These are phyloP conservation scores for Neostethus bicornis DNA, from an alignment of 2,797 vertebrate species.

Conservation along the genomic window DNA sequence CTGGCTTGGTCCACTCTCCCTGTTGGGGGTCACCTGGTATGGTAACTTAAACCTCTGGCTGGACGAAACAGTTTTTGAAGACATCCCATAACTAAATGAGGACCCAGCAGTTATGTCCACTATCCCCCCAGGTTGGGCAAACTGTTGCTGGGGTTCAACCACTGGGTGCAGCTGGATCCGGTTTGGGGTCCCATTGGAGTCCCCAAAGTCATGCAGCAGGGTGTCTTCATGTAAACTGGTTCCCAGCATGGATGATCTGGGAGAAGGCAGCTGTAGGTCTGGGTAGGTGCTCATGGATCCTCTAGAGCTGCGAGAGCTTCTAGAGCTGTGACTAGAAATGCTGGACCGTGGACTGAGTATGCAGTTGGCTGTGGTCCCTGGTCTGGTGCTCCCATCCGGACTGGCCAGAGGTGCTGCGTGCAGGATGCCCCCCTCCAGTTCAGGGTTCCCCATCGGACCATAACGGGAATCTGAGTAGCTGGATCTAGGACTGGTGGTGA, in stretches of 20 bases:
- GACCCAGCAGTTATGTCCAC: slow-evolving; percentile 68
- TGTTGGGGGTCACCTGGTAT: slow-evolving; percentile 88
- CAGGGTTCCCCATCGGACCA: slow-evolving; percentile 77
- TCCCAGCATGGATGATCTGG: slow-evolving; percentile 85
- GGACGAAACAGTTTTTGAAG: slow-evolving; percentile 71
- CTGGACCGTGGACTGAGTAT: slow-evolving; percentile 91
- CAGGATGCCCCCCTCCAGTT: slow-evolving; percentile 76
- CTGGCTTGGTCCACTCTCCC: slow-evolving; percentile 91
- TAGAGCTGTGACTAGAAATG: slow-evolving; percentile 94
- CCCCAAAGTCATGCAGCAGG: slow-evolving; percentile 79
- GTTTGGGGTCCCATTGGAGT: slow-evolving; percentile 73
- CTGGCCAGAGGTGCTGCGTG: slow-evolving; percentile 76
- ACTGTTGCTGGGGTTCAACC: slow-evolving; percentile 71
- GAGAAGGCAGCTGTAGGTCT: slow-evolving; percentile 87
- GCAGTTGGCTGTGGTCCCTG: slow-evolving; percentile 67
- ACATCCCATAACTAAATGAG: slow-evolving; percentile 78
- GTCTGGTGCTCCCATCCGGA: slow-evolving; percentile 78
- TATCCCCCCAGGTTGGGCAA: slow-evolving; percentile 32
- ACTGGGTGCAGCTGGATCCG: slow-evolving; percentile 76
- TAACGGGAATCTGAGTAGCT: slow-evolving; percentile 85
- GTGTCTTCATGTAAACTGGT: slow-evolving; percentile 80
- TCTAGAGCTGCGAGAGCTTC: slow-evolving; percentile 87
- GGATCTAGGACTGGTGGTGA: slow-evolving; percentile 85
- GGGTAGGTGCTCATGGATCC: slow-evolving; percentile 92
- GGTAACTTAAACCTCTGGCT: slow-evolving; percentile 86